Base-by-base conservation (phyloP, 2,797 vertebrate species). In the Loris lydekkerianus region DNA sequence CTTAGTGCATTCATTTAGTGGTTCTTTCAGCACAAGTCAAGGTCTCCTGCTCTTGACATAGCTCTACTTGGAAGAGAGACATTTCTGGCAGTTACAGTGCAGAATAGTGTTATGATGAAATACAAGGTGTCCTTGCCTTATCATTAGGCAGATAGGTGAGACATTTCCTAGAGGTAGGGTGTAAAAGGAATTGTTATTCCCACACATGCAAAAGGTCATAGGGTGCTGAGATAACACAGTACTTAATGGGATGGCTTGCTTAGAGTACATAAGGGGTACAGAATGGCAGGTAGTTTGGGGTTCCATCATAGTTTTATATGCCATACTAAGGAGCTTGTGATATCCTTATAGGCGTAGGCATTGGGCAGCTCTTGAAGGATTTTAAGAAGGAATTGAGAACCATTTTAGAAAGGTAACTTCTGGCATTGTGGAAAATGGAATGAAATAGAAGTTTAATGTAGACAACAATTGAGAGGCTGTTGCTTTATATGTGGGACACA, bases 341-440 rank as follows among this genome's bases (percentile, higher is more conserved):
- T 97, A 81, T 92, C 31, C 27, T 88, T 88, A 3, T 53, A 84
- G 8, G 1, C 7, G 1, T 58, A 84, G 13, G 2, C 7, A 93
- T 7, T 63, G 31, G 53, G 27, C 46, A 94, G 53, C 60, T 97
- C 40, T n/a, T 94, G 65, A 75, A 95, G 17, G 60, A 78, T 85
- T 89, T 95, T 89, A 95, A 93, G 67, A 90, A 80, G 43, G 84
- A 82, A 83, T 29, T 92, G 56, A 88, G 29, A 60, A 29, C 70
- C 49, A 56, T 93, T 97, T 93, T 95, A 89, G 96, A 94, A 95
- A 76, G 0, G 3, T 61, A 69, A 69, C 34, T 93, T 27, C 86
- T 83, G 43, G 58, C 61, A 69, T 4, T 80, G 17, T 92, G 49
- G 65, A 86, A 95, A 88, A 90, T 72, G 37, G 75, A 90, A 91